Evolutionary conservation across 2,888 invertebrate genomes (phyloP).

Genomic region (Apodemia hepburni): DNA sequence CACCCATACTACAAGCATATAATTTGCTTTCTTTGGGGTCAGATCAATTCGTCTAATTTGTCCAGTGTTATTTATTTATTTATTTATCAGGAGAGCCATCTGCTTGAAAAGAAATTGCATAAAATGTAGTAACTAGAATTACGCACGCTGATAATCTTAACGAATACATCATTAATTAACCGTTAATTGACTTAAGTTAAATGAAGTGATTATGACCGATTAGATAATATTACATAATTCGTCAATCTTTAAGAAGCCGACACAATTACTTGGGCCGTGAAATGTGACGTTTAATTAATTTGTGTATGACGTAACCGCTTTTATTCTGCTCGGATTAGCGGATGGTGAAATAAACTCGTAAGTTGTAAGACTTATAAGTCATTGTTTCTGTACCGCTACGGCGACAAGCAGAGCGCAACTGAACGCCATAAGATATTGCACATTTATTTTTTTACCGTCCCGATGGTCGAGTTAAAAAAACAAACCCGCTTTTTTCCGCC

Average conservation of each 20-base stretch:
- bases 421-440: slow-evolving; percentile 40
- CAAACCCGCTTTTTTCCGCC: no score
- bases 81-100: no score
- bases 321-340: slow-evolving; percentile 11
- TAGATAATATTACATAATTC: slow-evolving; percentile 7
- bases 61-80: no score
- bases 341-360: slow-evolving; percentile 45
- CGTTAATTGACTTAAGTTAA: neutral
- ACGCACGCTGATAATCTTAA: neutral
- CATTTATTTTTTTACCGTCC: no score
- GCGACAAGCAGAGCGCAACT: slow-evolving; percentile 54
- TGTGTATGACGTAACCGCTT: slow-evolving; percentile 15
- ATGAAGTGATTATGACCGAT: slow-evolving; percentile 8
- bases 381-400: slow-evolving; percentile 56
- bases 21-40: no score
- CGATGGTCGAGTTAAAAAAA: no score
- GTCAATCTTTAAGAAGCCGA: slow-evolving; percentile 1
- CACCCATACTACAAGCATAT: no score
- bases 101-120: no score
- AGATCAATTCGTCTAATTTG: no score
- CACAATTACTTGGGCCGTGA: slow-evolving; percentile 2
- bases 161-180: neutral
- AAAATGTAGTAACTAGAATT: no score
- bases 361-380: slow-evolving; percentile 36
- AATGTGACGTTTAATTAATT: slow-evolving; percentile 18